phyloP scores from a whole-genome alignment of 2,113 vertebrate genomes.

The Mesitornis unicolor region DNA sequence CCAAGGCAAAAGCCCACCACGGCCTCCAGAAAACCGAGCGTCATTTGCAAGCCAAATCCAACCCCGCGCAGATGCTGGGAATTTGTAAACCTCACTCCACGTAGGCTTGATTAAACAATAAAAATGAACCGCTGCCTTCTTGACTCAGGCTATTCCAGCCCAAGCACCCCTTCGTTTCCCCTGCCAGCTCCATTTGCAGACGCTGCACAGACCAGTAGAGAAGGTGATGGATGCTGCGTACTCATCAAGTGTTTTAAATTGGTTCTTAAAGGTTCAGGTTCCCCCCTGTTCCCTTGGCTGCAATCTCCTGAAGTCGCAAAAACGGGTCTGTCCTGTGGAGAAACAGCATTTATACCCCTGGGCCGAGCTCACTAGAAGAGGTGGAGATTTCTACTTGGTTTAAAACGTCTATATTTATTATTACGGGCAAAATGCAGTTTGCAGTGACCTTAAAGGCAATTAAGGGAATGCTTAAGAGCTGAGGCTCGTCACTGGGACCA shows the following conservation, averaged over 20 bases:
- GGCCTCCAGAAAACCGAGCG: neutral
- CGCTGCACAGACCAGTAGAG: neutral
- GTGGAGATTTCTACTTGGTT: neutral
- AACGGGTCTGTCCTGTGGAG: neutral
- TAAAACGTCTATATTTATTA: neutral
- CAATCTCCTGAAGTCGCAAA: neutral
- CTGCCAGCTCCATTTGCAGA: neutral
- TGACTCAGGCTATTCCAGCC: neutral
- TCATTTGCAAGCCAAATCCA: neutral
- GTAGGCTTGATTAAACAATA: neutral
- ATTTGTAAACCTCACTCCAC: neutral
- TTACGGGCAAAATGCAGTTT: neutral
- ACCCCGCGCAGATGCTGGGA: neutral
- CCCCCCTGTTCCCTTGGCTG: neutral
- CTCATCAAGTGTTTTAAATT: neutral
- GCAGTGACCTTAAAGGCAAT: neutral
- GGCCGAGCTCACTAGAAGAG: neutral
- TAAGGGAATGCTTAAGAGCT: fast-evolving
- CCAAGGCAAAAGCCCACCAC: neutral
- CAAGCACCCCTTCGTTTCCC: neutral
- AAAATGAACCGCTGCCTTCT: neutral
- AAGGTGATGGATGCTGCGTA: neutral
- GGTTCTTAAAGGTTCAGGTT: neutral
- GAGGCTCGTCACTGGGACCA: neutral
- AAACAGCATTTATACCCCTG: neutral